Evolutionary conservation across 2,797 vertebrate species (phyloP).

Genomic region (Astyanax mexicanus): DNA sequence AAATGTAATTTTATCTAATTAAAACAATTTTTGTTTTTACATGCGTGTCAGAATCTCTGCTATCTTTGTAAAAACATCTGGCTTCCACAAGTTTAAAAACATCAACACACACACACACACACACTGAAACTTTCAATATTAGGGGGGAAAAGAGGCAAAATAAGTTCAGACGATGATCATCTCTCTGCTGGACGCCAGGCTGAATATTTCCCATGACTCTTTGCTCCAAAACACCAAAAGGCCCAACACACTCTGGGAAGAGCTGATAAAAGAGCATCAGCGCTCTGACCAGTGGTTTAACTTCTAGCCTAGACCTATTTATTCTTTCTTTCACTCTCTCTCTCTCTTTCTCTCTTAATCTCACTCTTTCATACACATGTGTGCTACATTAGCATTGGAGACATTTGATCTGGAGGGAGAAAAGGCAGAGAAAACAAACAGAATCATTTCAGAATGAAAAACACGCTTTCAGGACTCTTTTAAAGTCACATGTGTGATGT

Average conservation of each 20-base stretch:
- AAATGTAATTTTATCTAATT: no score
- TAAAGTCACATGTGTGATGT: neutral
- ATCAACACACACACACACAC: neutral
- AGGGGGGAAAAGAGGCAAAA: neutral
- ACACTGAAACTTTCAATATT: neutral
- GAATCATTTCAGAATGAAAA: neutral
- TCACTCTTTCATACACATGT: neutral
- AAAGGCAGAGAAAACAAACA: neutral
- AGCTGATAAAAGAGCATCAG: neutral
- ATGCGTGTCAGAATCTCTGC: neutral
- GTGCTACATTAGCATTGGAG: neutral
- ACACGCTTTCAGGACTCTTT: neutral
- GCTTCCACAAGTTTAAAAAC: neutral
- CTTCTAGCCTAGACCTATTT: neutral
- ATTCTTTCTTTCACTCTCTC: neutral
- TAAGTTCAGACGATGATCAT: neutral
- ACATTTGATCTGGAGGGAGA: neutral
- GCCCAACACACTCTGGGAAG: neutral
- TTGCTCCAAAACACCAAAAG: neutral
- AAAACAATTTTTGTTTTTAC: no score
- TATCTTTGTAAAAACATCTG: neutral
- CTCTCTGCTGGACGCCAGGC: neutral
- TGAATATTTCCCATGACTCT: constrained; percentile 3
- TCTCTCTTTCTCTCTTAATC: neutral
- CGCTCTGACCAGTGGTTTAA: neutral